Evolutionary conservation across 2,797 vertebrate species (phyloP), one percentile per base, ranked within the genome.

Genomic region (Poecilia velifera): DNA sequence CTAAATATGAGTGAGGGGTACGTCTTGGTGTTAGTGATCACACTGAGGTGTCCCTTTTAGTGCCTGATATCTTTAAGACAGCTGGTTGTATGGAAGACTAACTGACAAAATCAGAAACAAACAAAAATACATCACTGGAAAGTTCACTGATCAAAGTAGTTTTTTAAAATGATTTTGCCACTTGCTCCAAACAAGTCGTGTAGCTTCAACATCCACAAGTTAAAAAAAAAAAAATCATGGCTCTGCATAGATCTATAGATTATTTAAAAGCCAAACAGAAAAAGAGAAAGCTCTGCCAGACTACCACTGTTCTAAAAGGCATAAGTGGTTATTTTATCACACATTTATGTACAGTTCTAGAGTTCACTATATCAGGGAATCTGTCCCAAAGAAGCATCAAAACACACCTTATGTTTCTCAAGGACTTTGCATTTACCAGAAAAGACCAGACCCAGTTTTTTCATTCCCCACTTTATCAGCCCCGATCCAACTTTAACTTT

Each of bases 1-100:
- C 91, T 90, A 84, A 84, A 93, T 93, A 90, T 86, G 80, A 84
- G 31, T 2, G 0, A 75, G 73, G 57, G 22, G 39, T 66, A 77
- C 8, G 73, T 78, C 39, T 73, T 22, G 16, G 22, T 39, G 47
- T 45, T 18, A 36, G 72, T 68, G 14, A 47, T 71, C 9, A 25
- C 28, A 62, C 57, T 62, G 59, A 62, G 14, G 6, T 34, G 59
- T 62, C 31, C 28, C 59, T 34, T 31, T 62, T 34, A 57, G 22
- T 79, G 47, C 70, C 43, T 36, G 70, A 79, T 70, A 80, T 53
- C 57, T 45, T 31, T 18, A 34, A 62, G 31, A 31, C 36, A 41
- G 20, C 36, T 25, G 34, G 62, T 22, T 39, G 18, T 4, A 22
- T 39, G 34, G 62, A 39, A 20, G 7, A 10, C 62, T 39, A 36